Evolutionary conservation across 2,888 invertebrate species (phyloP).

Genomic region (Priocnemis perturbator): DNA sequence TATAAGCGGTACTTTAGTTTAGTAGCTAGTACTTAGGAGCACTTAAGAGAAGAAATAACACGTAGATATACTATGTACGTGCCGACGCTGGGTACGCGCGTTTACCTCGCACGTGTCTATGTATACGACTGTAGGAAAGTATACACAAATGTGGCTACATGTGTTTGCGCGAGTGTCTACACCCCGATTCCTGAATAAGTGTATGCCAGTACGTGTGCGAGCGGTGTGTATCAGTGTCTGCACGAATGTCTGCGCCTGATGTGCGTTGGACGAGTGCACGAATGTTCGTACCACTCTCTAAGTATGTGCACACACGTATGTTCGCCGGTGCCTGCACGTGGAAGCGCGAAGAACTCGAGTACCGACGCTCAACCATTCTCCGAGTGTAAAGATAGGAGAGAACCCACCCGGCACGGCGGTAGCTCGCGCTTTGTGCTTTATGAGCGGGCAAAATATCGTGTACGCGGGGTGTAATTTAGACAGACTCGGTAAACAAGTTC

Average conservation of each 20-base stretch:
- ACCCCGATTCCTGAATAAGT: no score
- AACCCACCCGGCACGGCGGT: no score
- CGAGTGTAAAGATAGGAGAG: not conserved
- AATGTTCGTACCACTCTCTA: no score
- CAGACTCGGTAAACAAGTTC: not conserved
- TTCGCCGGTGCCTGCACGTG: not conserved
- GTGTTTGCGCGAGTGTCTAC: no score
- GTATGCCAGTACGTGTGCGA: no score
- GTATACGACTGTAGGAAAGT: no score
- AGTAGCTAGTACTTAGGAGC: constrained; percentile 38
- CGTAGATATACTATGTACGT: not conserved
- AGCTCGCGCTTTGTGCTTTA: constrained; percentile 5
- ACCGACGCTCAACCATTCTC: not conserved
- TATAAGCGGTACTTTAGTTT: constrained; percentile 35
- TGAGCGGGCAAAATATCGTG: constrained; percentile 1
- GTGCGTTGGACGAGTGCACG: no score
- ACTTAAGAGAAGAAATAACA: constrained; percentile 42
- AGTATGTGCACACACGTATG: no score
- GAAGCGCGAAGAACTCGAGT: constrained; percentile 6
- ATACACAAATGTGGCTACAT: no score
- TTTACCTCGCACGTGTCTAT: not conserved
- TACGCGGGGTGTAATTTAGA: not conserved
- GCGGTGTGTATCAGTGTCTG: no score
- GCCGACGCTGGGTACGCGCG: not conserved
- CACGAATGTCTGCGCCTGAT: no score